Conservation (phyloP, 2,888 invertebrate genomes). For the Strigamia maritima region DNA sequence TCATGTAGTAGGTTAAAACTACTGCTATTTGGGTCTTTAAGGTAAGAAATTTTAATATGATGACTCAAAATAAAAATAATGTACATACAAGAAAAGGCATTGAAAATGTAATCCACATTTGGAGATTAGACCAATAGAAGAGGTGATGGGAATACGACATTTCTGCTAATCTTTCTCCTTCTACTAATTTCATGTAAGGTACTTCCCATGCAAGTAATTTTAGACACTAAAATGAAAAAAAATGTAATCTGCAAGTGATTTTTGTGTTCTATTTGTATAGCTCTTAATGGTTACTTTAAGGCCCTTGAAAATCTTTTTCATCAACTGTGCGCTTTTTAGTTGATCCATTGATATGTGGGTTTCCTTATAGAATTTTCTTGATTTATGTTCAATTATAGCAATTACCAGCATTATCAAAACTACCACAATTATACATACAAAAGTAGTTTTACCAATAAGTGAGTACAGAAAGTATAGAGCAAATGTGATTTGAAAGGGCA, state of each 20-base stretch:
- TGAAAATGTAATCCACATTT: constrained; percentile 8
- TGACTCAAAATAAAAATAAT: not conserved
- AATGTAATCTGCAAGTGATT: not conserved
- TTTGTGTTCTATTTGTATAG: no score
- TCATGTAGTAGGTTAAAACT: not conserved
- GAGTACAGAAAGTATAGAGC: not conserved
- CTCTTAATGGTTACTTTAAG: constrained; percentile 5
- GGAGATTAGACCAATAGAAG: constrained; percentile 20
- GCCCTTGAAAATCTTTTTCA: constrained; percentile 13
- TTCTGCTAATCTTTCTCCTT: constrained; percentile 14
- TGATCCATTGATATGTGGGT: not conserved
- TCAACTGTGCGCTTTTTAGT: not conserved
- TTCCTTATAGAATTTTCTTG: not conserved
- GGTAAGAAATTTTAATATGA: not conserved
- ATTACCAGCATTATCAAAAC: not conserved
- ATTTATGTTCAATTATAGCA: not conserved
- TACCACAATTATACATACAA: not conserved
- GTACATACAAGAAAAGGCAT: not conserved
- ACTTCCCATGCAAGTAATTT: constrained; percentile 22
- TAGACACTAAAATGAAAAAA: not conserved
- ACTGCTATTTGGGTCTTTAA: not conserved
- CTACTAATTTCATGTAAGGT: not conserved
- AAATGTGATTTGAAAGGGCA: not conserved
- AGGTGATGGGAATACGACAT: constrained; percentile 9
- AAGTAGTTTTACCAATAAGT: not conserved